These are phyloP conservation scores for Alouatta palliata DNA, from an alignment of 2,113 vertebrate species.

Conservation along the genomic window DNA sequence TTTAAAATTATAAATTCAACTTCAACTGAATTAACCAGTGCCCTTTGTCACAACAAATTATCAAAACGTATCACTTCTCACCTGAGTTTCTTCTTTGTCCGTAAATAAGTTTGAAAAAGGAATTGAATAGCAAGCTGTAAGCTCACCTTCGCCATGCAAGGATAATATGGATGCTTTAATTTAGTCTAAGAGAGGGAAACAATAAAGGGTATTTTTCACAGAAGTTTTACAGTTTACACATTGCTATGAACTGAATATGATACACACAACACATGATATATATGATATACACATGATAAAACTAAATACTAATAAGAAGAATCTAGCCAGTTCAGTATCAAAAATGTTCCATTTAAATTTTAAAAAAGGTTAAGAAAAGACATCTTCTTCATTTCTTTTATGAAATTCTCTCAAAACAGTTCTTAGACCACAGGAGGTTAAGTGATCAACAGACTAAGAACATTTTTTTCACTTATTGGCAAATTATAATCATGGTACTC, in stretches of 20 bases:
- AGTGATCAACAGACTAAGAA: neutral
- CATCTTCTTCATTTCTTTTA: neutral
- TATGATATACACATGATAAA: neutral
- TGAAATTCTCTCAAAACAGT: conserved; percentile 21
- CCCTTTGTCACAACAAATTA: neutral
- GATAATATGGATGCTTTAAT: conserved; percentile 95
- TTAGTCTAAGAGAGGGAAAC: conserved; percentile 89
- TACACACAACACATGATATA: neutral
- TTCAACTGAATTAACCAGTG: conserved; percentile 9
- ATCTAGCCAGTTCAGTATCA: neutral
- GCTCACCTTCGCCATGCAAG: conserved; percentile 97
- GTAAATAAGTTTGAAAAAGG: conserved; percentile 97
- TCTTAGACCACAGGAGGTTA: neutral
- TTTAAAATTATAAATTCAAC: conserved; percentile 2
- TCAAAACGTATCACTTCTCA: conserved; percentile 64
- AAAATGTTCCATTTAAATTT: conserved; percentile 20
- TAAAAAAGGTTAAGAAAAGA: neutral
- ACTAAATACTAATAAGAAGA: conserved; percentile 9
- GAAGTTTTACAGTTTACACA: conserved; percentile 7
- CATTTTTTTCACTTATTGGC: neutral
- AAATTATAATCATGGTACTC: neutral
- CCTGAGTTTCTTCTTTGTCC: conserved; percentile 99
- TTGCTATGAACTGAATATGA: neutral
- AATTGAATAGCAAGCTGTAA: conserved; percentile 96
- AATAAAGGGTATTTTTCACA: neutral